Conservation (phyloP, 1,140 invertebrate genomes). For the Lucilia cuprina region DNA sequence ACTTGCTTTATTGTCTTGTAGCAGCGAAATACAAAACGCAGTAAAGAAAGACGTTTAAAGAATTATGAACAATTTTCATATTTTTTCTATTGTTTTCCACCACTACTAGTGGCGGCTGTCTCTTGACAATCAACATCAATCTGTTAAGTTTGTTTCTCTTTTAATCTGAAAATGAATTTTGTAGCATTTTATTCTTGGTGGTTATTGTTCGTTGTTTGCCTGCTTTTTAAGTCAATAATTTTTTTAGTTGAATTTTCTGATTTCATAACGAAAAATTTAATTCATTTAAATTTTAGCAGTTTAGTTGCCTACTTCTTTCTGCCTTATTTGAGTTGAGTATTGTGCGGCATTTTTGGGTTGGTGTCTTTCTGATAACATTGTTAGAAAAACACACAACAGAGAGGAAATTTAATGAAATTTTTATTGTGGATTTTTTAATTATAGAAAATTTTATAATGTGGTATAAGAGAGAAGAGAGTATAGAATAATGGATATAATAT, state of each 20-base stretch:
- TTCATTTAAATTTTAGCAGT: not conserved
- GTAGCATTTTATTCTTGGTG: not conserved
- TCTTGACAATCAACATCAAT: not conserved
- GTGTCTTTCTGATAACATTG: not conserved
- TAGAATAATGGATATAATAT: not conserved
- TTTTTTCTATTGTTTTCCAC: not conserved
- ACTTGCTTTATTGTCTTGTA: not conserved
- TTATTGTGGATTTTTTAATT: not conserved
- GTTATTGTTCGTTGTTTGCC: not conserved
- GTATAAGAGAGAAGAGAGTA: too few relatives aligned
- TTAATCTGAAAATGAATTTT: not conserved
- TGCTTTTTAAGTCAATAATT: not conserved
- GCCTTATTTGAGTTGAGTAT: not conserved
- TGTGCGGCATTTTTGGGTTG: not conserved
- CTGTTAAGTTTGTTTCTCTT: not conserved
- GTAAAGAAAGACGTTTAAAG: not conserved
- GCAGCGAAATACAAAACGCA: not conserved
- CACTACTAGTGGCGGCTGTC: not conserved
- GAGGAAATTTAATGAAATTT: slow-evolving; percentile 3
- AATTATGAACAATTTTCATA: not conserved
- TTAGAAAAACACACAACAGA: not conserved
- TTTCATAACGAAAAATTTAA: slow-evolving; percentile 4
- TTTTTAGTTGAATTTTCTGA: not conserved
- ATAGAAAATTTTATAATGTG: not conserved
- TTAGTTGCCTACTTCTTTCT: too few relatives aligned